phyloP scores from a whole-genome alignment of 2,113 vertebrate species.

The Trogon melanurus region DNA sequence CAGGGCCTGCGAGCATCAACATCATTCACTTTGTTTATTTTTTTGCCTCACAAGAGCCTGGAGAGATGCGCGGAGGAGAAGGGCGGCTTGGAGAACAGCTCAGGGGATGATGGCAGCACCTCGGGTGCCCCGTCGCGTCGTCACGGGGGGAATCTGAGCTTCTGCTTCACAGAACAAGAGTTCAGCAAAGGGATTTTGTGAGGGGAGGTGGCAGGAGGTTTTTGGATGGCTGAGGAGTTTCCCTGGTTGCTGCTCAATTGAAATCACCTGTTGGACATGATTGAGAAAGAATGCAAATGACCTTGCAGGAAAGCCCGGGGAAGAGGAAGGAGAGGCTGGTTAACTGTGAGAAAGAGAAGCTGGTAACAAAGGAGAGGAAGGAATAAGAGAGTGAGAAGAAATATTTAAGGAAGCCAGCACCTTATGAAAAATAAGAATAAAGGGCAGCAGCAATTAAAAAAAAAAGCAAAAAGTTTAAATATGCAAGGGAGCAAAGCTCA shows the following conservation, averaged over 20 bases:
- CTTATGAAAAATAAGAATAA: neutral
- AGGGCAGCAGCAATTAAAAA: neutral
- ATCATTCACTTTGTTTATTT: neutral
- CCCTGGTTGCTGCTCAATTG: slow-evolving; percentile 26
- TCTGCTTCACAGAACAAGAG: neutral
- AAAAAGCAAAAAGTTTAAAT: neutral
- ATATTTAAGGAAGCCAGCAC: neutral
- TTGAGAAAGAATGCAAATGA: slow-evolving; percentile 8
- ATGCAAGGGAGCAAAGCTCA: neutral
- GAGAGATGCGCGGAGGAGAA: neutral
- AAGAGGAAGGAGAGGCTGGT: neutral
- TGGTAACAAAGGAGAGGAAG: neutral
- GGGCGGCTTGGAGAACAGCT: neutral
- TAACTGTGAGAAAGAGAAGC: neutral
- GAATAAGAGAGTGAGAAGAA: neutral
- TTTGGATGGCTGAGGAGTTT: neutral
- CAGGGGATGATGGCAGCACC: neutral
- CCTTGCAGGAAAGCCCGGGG: neutral
- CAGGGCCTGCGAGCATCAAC: neutral
- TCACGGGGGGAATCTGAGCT: neutral
- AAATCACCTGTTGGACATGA: slow-evolving; percentile 35
- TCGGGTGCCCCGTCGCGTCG: accelerated
- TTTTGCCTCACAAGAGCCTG: neutral
- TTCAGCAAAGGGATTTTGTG: neutral
- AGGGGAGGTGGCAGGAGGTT: neutral